These are phyloP conservation scores for Craniophora ligustri DNA, from an alignment of 2,888 invertebrate species.

Conservation along the genomic window DNA sequence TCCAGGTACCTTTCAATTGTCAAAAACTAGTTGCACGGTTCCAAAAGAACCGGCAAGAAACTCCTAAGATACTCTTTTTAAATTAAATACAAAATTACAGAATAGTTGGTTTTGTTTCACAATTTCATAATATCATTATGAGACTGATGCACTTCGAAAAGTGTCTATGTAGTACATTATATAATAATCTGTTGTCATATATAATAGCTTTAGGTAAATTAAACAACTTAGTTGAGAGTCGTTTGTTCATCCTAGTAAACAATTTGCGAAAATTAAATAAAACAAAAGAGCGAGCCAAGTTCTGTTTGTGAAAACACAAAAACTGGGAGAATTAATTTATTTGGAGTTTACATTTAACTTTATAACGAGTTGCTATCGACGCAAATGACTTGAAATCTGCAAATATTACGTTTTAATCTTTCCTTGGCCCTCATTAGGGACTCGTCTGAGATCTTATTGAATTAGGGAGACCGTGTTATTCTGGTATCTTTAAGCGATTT, in stretches of 20 bases:
- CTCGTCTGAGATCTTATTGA: slow-evolving; percentile 54
- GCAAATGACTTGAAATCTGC: slow-evolving; percentile 57
- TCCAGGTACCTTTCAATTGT: too few relatives aligned
- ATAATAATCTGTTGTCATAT: too few relatives aligned
- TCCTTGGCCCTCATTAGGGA: slow-evolving; percentile 48
- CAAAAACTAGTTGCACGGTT: too few relatives aligned
- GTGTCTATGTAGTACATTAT: too few relatives aligned
- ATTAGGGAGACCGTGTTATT: slow-evolving; percentile 53
- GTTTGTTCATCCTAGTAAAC: background rate
- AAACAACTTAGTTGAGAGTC: background rate
- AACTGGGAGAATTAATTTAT: slow-evolving; percentile 22
- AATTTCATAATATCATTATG: too few relatives aligned
- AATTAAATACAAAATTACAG: too few relatives aligned
- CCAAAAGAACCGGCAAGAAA: too few relatives aligned
- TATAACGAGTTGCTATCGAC: slow-evolving; percentile 49
- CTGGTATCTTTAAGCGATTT: slow-evolving; percentile 7
- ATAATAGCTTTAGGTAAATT: background rate
- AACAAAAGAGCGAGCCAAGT: background rate
- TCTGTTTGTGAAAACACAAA: slow-evolving; percentile 20
- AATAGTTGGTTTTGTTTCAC: too few relatives aligned
- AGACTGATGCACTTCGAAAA: too few relatives aligned
- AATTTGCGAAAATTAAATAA: background rate
- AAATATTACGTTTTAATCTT: slow-evolving; percentile 52
- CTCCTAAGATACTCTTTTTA: too few relatives aligned
- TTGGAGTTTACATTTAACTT: slow-evolving; percentile 48